Base-by-base conservation (phyloP, 2,113 vertebrate genomes). In the Engraulis encrasicolus region DNA sequence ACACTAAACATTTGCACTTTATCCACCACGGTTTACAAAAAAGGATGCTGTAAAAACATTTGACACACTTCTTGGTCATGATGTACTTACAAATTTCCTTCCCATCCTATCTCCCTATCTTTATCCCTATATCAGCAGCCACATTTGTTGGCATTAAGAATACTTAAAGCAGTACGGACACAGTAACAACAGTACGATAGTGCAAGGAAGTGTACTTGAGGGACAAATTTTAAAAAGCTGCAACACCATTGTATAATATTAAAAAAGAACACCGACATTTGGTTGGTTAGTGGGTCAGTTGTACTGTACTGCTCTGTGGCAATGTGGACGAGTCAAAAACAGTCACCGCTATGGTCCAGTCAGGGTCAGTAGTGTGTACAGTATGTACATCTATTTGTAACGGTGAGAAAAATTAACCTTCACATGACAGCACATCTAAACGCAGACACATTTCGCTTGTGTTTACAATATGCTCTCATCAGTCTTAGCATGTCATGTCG, bases 401-500 rank as follows among this genome's bases (percentile, higher is more conserved):
- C n/a, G 52, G 52, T 58, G 3, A 58, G n/a, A n/a, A n/a, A n/a
- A n/a, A n/a, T n/a, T n/a, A 58, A 58, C 15, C 19, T 17, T 58
- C 52, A 20, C 52, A 58, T n/a, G n/a, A 58, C 52, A 2, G 14
- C 58, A 66, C 58, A 31, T n/a, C 58, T 66, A 27, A 66, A 27
- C 23, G 4, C 11, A 12, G n/a, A 66, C 58, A 66, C 1, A 66
- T 27, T 15, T 27, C 31, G 58, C 58, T 66, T 66, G 58, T 66
- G 58, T 66, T 66, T n/a, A 66, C 58, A 66, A 27, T 66, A 66
- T 66, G 58, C 58, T 66, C n/a, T 66, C n/a, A n/a, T n/a, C n/a
- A 66, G 23, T 7, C 23, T 27, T 11, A 66, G n/a, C n/a, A n/a
- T n/a, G n/a, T n/a, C 2, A 27, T 27, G 23, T 27, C 9, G 58